Conservation (phyloP, 1,140 invertebrate genomes). For the Polypedilum pembai region DNA sequence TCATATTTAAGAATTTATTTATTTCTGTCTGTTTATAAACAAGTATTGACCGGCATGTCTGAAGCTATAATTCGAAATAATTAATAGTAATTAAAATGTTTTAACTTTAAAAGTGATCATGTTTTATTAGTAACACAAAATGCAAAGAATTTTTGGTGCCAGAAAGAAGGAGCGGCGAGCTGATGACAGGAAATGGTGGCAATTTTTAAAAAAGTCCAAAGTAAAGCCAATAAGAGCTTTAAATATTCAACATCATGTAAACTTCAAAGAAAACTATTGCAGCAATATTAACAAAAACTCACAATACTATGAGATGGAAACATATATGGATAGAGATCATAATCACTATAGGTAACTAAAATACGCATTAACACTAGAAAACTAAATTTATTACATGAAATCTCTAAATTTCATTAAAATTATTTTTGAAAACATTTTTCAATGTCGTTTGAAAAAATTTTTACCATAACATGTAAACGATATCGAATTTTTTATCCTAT, state of each 20-base stretch:
- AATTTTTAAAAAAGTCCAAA: not conserved
- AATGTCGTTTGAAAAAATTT: not conserved
- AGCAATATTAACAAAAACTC: not conserved
- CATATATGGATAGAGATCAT: slow-evolving; percentile 17
- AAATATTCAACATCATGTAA: slow-evolving; percentile 17
- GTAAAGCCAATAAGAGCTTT: not conserved
- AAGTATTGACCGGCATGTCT: not conserved
- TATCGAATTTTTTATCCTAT: not conserved
- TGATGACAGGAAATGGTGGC: slow-evolving; percentile 15
- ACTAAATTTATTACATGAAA: not conserved
- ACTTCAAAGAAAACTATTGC: not conserved
- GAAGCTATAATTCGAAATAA: not conserved
- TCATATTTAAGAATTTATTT: not conserved
- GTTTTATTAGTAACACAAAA: not conserved
- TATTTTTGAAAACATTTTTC: not conserved
- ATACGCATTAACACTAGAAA: not conserved
- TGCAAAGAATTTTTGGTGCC: not conserved
- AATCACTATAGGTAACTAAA: not conserved
- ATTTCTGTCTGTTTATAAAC: not conserved
- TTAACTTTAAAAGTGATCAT: not conserved
- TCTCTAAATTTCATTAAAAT: not conserved
- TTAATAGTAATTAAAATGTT: too few species aligned
- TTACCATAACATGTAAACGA: not conserved
- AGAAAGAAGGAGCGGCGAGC: not conserved
- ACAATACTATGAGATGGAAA: slow-evolving; percentile 16